Evolutionary conservation across 2,888 invertebrate species (phyloP).

Genomic region (Belgica antarctica): DNA sequence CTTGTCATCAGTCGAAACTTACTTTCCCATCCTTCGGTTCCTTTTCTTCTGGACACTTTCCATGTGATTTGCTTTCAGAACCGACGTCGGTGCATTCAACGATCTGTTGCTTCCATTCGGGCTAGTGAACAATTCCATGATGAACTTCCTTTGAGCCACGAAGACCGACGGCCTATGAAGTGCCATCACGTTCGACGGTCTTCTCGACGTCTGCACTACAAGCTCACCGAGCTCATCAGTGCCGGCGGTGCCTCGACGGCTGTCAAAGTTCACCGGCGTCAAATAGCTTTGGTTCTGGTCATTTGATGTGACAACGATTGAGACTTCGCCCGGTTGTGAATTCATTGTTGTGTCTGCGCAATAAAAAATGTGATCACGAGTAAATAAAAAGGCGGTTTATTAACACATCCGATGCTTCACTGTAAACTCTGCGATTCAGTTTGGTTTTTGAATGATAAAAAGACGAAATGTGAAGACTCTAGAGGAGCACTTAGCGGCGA

Average conservation of each 20-base stretch:
- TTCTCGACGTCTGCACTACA: not conserved
- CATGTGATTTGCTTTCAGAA: conserved; percentile 24
- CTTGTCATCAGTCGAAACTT: not conserved
- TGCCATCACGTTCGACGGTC: not conserved
- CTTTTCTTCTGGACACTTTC: not conserved
- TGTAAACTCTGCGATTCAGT: not conserved
- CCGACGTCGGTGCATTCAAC: not conserved
- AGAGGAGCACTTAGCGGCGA: not conserved
- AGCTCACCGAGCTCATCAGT: conserved; percentile 19
- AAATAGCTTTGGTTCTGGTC: not conserved
- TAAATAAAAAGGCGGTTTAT: not conserved
- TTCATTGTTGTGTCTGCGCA: conserved; percentile 4
- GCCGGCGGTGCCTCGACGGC: not conserved
- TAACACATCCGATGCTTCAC: not conserved
- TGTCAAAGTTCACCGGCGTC: conserved; percentile 17
- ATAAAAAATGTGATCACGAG: not conserved
- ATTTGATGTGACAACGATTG: conserved; percentile 14
- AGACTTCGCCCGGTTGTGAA: conserved; percentile 9
- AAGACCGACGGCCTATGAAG: conserved; percentile 17
- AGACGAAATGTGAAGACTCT: not conserved
- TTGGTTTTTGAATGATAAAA: not conserved
- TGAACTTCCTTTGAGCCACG: conserved; percentile 31
- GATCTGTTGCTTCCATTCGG: conserved; percentile 16
- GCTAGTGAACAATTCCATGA: conserved; percentile 31
- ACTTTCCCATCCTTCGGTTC: conserved; percentile 32